Conservation (phyloP, 2,888 invertebrate species). For the Ferdinandea cuprea region DNA sequence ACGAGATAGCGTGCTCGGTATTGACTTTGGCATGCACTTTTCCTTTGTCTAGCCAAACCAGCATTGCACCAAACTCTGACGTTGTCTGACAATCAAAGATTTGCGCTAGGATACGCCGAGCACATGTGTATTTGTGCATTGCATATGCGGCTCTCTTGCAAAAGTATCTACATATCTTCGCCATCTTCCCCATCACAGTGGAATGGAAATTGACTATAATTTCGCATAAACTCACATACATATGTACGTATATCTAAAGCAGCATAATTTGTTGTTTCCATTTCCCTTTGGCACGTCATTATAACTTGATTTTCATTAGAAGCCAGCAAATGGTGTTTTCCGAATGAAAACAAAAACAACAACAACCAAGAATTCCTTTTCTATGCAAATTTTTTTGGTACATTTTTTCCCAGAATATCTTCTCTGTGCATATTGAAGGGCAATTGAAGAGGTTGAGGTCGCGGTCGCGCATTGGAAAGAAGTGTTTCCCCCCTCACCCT, state of each 20-base stretch:
- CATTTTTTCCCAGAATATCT: constrained; percentile 16
- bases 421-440: constrained; percentile 56
- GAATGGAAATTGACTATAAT: constrained; percentile 60
- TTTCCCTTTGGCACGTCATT: too few species aligned
- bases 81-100: constrained; percentile 66
- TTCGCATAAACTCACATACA: constrained; percentile 46
- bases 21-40: constrained; percentile 58
- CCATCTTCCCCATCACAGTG: too few species aligned
- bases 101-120: constrained; percentile 52
- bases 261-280: too few species aligned
- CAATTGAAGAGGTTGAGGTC: constrained; percentile 70
- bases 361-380: constrained; percentile 48
- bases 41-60: constrained; percentile 50
- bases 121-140: constrained; percentile 40
- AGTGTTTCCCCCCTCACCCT: constrained; percentile 2
- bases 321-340: neutral
- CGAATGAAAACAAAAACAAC: neutral
- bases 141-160: constrained; percentile 17
- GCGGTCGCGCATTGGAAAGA: neutral
- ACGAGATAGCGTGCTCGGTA: constrained; percentile 48
- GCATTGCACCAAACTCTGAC: constrained; percentile 23
- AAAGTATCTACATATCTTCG: constrained; percentile 30
- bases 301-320: constrained; percentile 51
- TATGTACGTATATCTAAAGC: constrained; percentile 39
- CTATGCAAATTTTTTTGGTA: constrained; percentile 65